Conservation (phyloP, 2,888 invertebrate species). For the Argyra leucocephala region DNA sequence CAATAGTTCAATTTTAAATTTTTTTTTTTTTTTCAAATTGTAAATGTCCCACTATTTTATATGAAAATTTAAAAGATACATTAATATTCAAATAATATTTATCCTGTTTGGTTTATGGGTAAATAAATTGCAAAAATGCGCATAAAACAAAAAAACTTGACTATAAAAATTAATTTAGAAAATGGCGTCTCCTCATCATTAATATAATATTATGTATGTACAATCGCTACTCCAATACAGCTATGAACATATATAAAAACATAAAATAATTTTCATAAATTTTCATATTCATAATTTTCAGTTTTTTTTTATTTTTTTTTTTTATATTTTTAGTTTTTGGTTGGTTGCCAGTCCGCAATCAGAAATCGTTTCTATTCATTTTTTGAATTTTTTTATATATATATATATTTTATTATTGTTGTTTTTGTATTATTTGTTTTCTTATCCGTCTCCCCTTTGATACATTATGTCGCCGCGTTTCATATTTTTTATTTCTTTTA, state of each 20-base stretch:
- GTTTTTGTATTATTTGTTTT: no score
- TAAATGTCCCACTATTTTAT: no score
- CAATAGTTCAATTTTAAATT: no score
- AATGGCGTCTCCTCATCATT: neutral
- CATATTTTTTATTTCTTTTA: neutral
- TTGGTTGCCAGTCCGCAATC: no score
- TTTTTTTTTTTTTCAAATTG: no score
- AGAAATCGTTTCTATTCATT: no score
- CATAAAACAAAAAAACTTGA: neutral
- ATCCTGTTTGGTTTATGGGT: no score
- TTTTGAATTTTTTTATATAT: neutral
- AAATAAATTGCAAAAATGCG: neutral
- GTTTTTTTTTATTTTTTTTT: neutral
- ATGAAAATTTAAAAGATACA: no score
- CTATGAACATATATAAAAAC: no score
- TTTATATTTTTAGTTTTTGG: neutral
- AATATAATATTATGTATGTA: neutral
- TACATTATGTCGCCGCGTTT: neutral
- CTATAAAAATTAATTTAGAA: neutral
- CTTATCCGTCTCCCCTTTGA: neutral
- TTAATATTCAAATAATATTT: no score
- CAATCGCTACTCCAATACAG: neutral
- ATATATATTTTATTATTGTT: no score
- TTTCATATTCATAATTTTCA: neutral
- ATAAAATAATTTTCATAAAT: constrained; percentile 1